Percentiles rank a stretch among this genome's conserved stretches.
phyloP scores from a whole-genome alignment of 2,113 vertebrate species.

The Origma solitaria region DNA sequence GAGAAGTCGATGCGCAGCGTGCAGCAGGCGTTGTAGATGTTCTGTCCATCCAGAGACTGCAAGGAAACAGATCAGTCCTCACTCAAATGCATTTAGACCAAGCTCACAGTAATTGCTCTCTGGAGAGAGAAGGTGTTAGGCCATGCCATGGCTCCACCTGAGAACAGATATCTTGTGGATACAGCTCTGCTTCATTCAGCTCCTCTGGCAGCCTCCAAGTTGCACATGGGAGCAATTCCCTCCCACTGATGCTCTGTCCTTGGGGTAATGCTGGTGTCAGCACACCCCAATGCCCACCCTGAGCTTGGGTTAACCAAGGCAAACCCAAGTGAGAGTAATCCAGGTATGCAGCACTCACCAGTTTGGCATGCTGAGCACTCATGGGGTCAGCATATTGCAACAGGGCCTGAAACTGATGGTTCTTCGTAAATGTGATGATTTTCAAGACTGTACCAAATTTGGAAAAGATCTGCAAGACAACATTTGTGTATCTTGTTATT shows the following conservation, averaged over 20 bases:
- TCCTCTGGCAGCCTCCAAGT: neutral
- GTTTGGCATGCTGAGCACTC: slow-evolving; percentile 88
- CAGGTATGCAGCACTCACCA: slow-evolving; percentile 76
- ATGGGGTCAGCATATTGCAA: slow-evolving; percentile 88
- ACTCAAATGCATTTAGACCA: neutral
- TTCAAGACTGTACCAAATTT: slow-evolving; percentile 94
- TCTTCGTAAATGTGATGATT: slow-evolving; percentile 97
- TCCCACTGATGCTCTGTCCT: neutral
- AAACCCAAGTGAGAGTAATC: neutral
- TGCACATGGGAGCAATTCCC: fast-evolving
- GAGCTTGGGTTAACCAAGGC: neutral
- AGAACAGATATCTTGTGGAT: neutral
- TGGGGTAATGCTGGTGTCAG: neutral
- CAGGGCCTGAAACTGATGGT: slow-evolving; percentile 94
- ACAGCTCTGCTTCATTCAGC: neutral
- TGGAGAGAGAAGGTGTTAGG: neutral
- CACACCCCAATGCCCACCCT: neutral
- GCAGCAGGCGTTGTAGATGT: slow-evolving; percentile 96
- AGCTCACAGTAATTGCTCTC: neutral
- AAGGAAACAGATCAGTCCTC: neutral
- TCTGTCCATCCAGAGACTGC: slow-evolving; percentile 94
- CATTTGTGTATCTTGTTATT: neutral
- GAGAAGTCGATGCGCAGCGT: slow-evolving; percentile 94
- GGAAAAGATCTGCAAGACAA: slow-evolving; percentile 85
- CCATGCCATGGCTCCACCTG: neutral